Evolutionary conservation across 2,888 invertebrate species (phyloP).

Genomic region (Amiota minor): DNA sequence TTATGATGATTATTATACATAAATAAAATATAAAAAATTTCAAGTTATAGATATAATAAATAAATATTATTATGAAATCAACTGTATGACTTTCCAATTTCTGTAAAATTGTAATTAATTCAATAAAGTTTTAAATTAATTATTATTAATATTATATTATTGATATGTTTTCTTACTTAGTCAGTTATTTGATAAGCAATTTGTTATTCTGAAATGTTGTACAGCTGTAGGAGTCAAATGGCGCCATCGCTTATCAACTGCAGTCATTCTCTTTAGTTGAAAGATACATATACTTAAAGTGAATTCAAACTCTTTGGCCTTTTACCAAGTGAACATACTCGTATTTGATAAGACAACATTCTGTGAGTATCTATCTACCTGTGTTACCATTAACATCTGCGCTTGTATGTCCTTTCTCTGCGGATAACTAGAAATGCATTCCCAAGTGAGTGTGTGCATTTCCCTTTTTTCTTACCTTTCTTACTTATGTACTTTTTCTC

Average conservation of each 20-base stretch:
- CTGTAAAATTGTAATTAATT: conserved; percentile 69
- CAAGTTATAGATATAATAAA: conserved; percentile 39
- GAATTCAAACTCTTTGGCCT: background rate
- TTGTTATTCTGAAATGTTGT: background rate
- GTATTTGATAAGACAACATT: background rate
- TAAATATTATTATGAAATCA: conserved; percentile 43
- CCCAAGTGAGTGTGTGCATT: background rate
- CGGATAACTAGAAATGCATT: too few species aligned
- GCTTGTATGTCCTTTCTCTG: background rate
- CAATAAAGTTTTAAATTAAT: conserved; percentile 67
- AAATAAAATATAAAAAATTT: conserved; percentile 29
- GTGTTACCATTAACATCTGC: conserved; percentile 20
- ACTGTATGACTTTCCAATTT: conserved; percentile 62
- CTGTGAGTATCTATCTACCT: conserved; percentile 16
- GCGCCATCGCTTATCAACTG: conserved; percentile 22
- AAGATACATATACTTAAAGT: background rate
- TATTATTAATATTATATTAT: background rate
- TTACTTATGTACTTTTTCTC: background rate
- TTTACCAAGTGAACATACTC: background rate
- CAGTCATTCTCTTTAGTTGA: background rate
- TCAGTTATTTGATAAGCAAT: conserved; percentile 17
- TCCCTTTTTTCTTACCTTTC: background rate
- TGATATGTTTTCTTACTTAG: background rate
- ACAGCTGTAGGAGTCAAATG: background rate
- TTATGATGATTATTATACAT: conserved; percentile 30